A percentile compares a stretch with the other conserved stretches of the same genome.
Evolutionary conservation across 2,888 invertebrate species (phyloP).

Genomic region (Troides aeacus): DNA sequence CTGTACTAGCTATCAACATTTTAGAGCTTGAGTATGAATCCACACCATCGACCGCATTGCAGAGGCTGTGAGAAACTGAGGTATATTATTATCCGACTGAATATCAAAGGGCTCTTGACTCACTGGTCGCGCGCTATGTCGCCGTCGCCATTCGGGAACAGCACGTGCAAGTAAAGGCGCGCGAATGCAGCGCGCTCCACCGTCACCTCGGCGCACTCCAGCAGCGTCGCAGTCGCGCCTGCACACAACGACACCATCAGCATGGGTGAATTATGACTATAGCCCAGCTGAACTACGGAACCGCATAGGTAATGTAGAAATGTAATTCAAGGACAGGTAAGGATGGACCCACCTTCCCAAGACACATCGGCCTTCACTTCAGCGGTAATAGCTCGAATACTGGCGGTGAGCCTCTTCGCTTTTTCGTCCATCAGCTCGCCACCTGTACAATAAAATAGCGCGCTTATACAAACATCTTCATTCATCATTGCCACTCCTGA

Average conservation of each 20-base stretch:
- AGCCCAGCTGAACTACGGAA: neutral
- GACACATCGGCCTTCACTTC: slow-evolving; percentile 85
- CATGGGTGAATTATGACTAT: neutral
- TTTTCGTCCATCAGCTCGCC: slow-evolving; percentile 91
- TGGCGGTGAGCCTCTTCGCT: slow-evolving; percentile 91
- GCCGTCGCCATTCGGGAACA: slow-evolving; percentile 98
- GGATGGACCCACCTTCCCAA: slow-evolving; percentile 82
- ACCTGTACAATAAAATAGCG: slow-evolving; percentile 40
- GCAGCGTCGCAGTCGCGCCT: slow-evolving; percentile 86
- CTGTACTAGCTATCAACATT: too few species aligned
- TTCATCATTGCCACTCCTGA: too few species aligned
- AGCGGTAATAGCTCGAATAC: slow-evolving; percentile 84
- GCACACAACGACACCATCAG: slow-evolving; percentile 17
- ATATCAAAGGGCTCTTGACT: slow-evolving; percentile 49
- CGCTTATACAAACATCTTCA: too few species aligned
- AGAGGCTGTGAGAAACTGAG: too few species aligned
- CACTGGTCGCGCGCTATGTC: slow-evolving; percentile 95
- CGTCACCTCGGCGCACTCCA: slow-evolving; percentile 88
- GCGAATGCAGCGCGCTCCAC: slow-evolving; percentile 96
- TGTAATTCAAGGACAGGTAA: neutral
- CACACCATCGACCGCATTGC: too few species aligned
- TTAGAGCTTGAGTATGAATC: too few species aligned
- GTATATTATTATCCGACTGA: neutral
- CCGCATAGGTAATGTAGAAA: too few species aligned
- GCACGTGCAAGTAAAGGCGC: slow-evolving; percentile 93